phyloP scores from a whole-genome alignment of 2,888 invertebrate species.

The Caenorhabditis virilis region DNA sequence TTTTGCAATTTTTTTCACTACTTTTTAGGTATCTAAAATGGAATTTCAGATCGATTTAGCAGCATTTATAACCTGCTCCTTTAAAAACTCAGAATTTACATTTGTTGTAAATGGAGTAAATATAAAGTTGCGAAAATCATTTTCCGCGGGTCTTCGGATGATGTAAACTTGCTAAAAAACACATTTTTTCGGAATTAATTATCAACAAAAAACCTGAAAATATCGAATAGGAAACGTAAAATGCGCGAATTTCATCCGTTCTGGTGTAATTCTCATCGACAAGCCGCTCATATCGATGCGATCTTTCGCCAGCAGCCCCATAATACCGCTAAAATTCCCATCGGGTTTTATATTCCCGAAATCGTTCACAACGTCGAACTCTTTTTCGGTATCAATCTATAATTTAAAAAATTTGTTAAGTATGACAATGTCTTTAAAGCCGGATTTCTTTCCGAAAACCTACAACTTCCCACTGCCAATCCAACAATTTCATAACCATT shows the following conservation, averaged over 20 bases:
- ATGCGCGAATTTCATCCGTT: conserved; percentile 47
- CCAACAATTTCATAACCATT: conserved; percentile 51
- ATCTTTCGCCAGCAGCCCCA: conserved; percentile 50
- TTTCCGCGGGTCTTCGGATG: not conserved
- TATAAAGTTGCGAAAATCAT: conserved; percentile 48
- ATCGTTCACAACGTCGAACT: conserved; percentile 43
- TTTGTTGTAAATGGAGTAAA: conserved; percentile 44
- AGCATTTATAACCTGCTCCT: too few species aligned
- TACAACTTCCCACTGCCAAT: conserved; percentile 57
- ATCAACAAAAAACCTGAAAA: conserved; percentile 35
- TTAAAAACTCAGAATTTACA: too few species aligned
- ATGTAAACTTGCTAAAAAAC: too few species aligned
- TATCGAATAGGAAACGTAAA: conserved; percentile 54
- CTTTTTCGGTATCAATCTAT: conserved; percentile 43
- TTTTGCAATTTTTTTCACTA: too few species aligned
- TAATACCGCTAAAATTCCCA: conserved; percentile 49
- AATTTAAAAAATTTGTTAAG: not conserved
- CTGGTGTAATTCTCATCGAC: conserved; percentile 51
- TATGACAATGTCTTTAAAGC: not conserved
- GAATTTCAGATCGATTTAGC: too few species aligned
- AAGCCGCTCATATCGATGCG: conserved; percentile 52
- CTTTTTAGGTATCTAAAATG: too few species aligned
- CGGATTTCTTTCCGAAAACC: conserved; percentile 3
- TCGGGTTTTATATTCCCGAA: conserved; percentile 40
- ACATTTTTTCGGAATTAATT: too few species aligned